These are phyloP conservation scores for Mustela lutreola DNA, from an alignment of 2,113 vertebrate genomes.

Conservation along the genomic window DNA sequence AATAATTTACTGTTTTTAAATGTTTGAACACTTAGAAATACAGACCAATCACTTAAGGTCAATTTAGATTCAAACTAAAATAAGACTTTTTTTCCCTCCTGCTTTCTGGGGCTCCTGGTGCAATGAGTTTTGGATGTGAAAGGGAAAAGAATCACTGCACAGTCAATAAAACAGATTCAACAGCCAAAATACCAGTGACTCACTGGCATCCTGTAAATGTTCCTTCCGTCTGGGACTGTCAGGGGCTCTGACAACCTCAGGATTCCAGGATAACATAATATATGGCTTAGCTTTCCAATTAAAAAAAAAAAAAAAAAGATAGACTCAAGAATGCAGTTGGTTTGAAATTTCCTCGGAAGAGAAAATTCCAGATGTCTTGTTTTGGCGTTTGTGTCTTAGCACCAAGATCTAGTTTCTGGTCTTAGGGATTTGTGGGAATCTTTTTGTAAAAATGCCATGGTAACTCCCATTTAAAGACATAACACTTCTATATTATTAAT, in stretches of 20 bases:
- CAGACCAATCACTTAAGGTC: not conserved
- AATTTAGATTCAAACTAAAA: not conserved
- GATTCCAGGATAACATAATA: not conserved
- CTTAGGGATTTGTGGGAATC: not conserved
- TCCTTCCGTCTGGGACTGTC: not conserved
- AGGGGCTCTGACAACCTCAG: not conserved
- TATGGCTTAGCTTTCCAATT: not conserved
- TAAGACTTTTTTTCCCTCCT: not conserved
- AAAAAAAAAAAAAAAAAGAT: not conserved
- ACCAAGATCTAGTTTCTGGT: not conserved
- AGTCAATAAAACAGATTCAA: fast-evolving
- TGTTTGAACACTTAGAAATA: not conserved
- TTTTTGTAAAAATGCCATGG: slow-evolving; percentile 34
- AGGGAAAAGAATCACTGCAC: not conserved
- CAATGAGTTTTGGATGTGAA: not conserved
- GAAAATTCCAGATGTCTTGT: not conserved
- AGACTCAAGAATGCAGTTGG: not conserved
- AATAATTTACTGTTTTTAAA: not conserved
- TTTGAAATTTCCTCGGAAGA: not conserved
- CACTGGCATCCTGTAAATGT: not conserved
- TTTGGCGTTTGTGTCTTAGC: not conserved
- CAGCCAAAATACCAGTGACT: not conserved
- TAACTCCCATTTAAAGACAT: not conserved
- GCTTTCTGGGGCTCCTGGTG: not conserved
- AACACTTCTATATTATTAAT: not conserved